phyloP scores from a whole-genome alignment of 2,113 vertebrate species.

The Tupaia chinensis region DNA sequence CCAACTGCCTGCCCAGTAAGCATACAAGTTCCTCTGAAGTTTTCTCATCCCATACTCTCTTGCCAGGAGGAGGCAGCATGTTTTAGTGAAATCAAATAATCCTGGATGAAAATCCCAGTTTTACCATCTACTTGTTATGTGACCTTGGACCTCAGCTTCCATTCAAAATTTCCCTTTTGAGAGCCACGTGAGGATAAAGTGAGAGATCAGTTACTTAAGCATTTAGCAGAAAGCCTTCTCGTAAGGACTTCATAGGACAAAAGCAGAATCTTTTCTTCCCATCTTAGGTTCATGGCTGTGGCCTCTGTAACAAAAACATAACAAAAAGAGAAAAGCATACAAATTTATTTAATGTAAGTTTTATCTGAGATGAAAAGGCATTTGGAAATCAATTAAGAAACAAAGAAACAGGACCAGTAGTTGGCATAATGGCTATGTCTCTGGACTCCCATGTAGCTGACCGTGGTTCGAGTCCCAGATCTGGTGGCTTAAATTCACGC shows the following conservation, averaged over 20 bases:
- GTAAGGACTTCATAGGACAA: neutral
- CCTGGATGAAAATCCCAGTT: neutral
- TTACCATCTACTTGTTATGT: neutral
- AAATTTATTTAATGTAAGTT: neutral
- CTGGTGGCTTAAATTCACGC: too few relatives aligned
- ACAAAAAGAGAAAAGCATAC: neutral
- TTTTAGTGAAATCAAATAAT: constrained; percentile 13
- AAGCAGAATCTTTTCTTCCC: neutral
- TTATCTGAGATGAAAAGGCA: neutral
- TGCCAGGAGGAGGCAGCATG: neutral
- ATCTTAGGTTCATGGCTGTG: neutral
- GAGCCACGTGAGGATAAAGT: neutral
- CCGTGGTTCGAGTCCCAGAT: too few relatives aligned
- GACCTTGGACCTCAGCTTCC: neutral
- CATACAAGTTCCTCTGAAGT: neutral
- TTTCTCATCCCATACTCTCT: neutral
- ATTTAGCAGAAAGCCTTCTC: neutral
- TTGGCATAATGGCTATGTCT: too few relatives aligned
- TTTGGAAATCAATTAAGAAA: neutral
- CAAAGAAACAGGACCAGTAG: neutral
- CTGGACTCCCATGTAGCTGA: too few relatives aligned
- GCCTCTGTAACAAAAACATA: neutral
- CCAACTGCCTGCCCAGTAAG: neutral
- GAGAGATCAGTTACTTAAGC: neutral
- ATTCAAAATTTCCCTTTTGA: neutral